phyloP scores from a whole-genome alignment of 2,797 vertebrate genomes.

The Schizopygopsis pylzovi region DNA sequence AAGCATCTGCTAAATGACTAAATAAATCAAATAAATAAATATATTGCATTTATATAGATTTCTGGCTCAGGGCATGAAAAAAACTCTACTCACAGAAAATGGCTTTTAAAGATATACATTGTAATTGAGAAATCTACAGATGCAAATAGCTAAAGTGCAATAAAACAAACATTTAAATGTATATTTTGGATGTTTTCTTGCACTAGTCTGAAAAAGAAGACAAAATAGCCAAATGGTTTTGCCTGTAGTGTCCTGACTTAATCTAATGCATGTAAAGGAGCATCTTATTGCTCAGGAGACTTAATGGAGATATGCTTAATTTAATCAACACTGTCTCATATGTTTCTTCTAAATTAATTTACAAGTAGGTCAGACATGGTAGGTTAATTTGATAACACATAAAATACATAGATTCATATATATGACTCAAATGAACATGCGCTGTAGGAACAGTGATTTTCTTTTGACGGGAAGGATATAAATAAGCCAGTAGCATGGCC shows the following conservation, averaged over 20 bases:
- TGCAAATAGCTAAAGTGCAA: not conserved
- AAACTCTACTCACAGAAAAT: not conserved
- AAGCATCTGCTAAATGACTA: too few relatives aligned
- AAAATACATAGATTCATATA: not conserved
- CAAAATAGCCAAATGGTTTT: not conserved
- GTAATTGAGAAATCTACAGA: not conserved
- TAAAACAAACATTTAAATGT: not conserved
- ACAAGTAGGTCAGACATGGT: not conserved
- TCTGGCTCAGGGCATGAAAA: not conserved
- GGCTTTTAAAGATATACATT: not conserved
- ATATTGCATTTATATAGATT: not conserved
- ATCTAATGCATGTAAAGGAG: not conserved
- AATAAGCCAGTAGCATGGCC: constrained; percentile 59
- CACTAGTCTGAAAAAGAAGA: not conserved
- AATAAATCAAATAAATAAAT: too few relatives aligned
- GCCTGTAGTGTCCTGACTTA: not conserved
- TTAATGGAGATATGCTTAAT: not conserved
- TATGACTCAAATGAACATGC: constrained; percentile 5
- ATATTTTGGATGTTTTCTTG: not conserved
- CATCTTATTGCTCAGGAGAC: not conserved
- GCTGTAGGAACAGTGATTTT: constrained; percentile 59
- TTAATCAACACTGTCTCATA: not conserved
- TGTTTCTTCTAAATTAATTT: not conserved
- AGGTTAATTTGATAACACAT: not conserved
- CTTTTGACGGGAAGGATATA: constrained; percentile 65